phyloP scores from a whole-genome alignment of 92 coral and sea anemone species.

The Siderastrea radians region DNA sequence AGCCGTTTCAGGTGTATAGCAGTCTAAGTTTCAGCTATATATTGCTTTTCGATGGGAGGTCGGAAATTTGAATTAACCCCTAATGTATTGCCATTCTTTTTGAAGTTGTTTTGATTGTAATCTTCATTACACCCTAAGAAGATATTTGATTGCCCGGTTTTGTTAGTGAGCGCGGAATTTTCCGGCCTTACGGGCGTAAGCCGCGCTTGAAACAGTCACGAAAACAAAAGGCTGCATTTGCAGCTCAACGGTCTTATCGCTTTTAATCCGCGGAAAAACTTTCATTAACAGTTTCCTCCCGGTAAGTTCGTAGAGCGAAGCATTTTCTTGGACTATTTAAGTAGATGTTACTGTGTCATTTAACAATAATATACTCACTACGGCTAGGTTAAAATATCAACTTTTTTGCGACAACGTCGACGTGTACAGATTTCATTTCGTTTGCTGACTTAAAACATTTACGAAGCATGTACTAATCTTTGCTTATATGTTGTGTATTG shows the following conservation, averaged over 20 bases:
- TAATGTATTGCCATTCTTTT: not conserved
- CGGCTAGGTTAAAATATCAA: no score
- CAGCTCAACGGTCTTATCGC: not conserved
- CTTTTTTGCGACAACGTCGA: not conserved
- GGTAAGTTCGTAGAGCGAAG: not conserved
- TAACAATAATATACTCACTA: not conserved
- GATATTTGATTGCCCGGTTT: constrained; percentile 21
- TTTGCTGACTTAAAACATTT: not conserved
- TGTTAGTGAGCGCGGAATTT: not conserved
- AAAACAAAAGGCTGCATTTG: not conserved
- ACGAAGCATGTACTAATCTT: not conserved
- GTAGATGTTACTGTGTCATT: not conserved
- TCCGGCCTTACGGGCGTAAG: not conserved
- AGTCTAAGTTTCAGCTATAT: not conserved
- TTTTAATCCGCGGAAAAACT: not conserved
- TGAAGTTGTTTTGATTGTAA: not conserved
- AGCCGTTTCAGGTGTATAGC: no score
- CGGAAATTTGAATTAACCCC: not conserved
- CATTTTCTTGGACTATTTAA: not conserved
- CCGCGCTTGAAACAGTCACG: not conserved
- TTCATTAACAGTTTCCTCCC: not conserved
- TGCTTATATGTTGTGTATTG: constrained; percentile 1
- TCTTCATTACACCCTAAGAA: not conserved
- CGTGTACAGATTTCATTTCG: not conserved
- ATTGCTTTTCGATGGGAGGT: not conserved